A percentile compares a stretch with the other conserved stretches of the same genome.
Evolutionary conservation across 2,113 vertebrate species (phyloP).

Genomic region (Sitta europaea): DNA sequence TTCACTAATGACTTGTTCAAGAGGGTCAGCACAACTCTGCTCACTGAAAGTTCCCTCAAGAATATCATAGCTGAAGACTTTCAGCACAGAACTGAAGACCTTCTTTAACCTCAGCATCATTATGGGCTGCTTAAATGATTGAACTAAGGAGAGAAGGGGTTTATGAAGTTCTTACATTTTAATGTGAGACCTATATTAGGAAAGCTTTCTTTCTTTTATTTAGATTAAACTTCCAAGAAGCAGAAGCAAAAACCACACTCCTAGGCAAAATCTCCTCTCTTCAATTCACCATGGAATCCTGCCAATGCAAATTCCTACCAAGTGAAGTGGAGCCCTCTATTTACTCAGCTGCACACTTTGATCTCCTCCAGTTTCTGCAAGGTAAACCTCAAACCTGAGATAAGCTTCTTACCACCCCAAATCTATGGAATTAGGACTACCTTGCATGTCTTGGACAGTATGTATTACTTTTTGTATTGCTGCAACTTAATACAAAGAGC

Average conservation of each 20-base stretch:
- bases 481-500: not conserved
- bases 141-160: not conserved
- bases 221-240: not conserved
- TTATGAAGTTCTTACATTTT: not conserved
- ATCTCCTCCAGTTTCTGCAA: not conserved
- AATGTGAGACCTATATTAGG: not conserved
- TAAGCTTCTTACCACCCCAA: not conserved
- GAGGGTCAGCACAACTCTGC: not conserved
- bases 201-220: not conserved
- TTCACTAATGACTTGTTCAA: not conserved
- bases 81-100: not conserved
- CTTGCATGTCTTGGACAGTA: not conserved
- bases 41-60: conserved; percentile 6
- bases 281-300: not conserved
- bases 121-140: not conserved
- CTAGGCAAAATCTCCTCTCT: not conserved
- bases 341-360: not conserved
- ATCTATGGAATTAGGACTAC: not conserved
- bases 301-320: not conserved
- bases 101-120: not conserved
- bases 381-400: not conserved
- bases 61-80: not conserved
- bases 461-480: not conserved
- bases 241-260: not conserved
- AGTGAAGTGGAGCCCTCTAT: not conserved